Base-by-base conservation (phyloP, 2,888 invertebrate species). In the Phoenoteleia sp. region DNA sequence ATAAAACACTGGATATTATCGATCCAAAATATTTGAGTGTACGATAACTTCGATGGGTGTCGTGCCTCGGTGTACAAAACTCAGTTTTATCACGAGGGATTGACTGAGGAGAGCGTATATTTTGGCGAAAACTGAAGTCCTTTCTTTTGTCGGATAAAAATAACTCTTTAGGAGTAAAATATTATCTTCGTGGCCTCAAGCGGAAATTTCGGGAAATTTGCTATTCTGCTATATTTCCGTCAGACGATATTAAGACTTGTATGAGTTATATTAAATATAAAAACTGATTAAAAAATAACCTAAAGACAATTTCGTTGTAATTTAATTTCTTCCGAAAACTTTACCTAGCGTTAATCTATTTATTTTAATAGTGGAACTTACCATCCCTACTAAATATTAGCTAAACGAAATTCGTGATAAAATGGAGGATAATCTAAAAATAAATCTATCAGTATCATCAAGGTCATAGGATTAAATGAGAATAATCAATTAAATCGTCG, bases 1-100 rank as follows among this genome's bases (percentile, higher is more conserved):
- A 90, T 89, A 88, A 89, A 89, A 89, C 88, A 88, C 85, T 88
- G 88, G 89, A 90, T 91, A 89, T 89, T 88, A 90, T 91, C 90
- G 90, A 91, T 90, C 90, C 89, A 88, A 88, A 90, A 90, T 89
- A 88, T 89, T 88, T 83, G 86, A 86, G 88, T 79, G 72, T 80
- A 83, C 85, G 87, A 76, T 85, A 84, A 77, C 66, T 71, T 47
- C 47, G 71, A 79, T 60, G 77, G 67, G 60, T 66, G 77, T 47
- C 72, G 71, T 71, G 67, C 71, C 29, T 54, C n/a, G 42, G 72
- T 77, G 74, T 83, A 83, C 77, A 60, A 77, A 74, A 67, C 39
- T 76, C 62, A 49, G 36, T 77, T 77, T 72, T 71, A 77, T 72
- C 49, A 56, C 39, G 39, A 42, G 54, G 62, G 39, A 74, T 79